Conservation (phyloP, 2,797 vertebrate genomes). For the Rachycentron canadum region DNA sequence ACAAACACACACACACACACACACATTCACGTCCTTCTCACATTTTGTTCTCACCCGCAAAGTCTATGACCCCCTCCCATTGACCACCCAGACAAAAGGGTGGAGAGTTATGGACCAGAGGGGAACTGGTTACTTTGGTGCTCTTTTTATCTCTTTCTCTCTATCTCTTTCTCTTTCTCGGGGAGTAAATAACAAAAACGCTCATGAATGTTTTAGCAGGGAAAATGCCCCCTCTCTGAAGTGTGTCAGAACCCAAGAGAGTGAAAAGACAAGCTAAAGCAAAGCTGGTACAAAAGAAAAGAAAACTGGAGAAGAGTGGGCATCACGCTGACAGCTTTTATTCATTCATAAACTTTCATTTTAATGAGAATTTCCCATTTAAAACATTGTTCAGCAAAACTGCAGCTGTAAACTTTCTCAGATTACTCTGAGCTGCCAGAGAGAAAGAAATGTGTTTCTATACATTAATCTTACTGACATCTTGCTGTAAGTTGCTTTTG, state of each 20-base stretch:
- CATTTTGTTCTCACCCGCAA: constrained; percentile 56
- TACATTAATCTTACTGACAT: not conserved
- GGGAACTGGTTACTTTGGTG: constrained; percentile 34
- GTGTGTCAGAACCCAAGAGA: constrained; percentile 71
- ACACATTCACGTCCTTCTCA: constrained; percentile 50
- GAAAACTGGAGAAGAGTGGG: constrained; percentile 20
- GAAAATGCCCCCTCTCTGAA: constrained; percentile 69
- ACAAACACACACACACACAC: constrained; percentile 25
- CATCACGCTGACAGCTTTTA: constrained; percentile 26
- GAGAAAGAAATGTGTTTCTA: not conserved
- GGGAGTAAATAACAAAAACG: constrained; percentile 71
- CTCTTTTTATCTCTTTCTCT: constrained; percentile 27
- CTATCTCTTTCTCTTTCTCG: constrained; percentile 30
- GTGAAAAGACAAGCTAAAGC: constrained; percentile 46
- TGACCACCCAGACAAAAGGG: constrained; percentile 61
- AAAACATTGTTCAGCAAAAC: constrained; percentile 15
- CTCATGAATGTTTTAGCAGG: constrained; percentile 79
- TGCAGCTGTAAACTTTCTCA: not conserved
- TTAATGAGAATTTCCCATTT: not conserved
- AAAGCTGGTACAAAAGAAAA: constrained; percentile 28
- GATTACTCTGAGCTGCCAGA: too few relatives aligned
- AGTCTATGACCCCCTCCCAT: constrained; percentile 50
- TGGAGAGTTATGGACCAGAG: constrained; percentile 44
- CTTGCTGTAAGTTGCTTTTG: too few relatives aligned
- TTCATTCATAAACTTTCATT: constrained; percentile 25